phyloP scores from a whole-genome alignment of 2,797 vertebrate species.

The Avahi laniger region DNA sequence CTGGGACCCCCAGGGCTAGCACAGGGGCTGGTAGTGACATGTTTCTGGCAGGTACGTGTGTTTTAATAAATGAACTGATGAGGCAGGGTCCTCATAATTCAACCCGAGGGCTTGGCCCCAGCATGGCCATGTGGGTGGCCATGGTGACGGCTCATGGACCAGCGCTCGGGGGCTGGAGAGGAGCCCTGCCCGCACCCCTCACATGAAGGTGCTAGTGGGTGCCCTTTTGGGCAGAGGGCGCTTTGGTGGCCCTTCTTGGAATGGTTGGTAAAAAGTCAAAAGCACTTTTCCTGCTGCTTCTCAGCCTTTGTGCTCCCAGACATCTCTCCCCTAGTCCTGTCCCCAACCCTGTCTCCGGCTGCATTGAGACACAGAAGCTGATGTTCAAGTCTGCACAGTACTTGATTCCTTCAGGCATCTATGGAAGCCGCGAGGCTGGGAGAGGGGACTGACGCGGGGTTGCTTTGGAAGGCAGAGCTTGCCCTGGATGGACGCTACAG shows the following conservation, averaged over 20 bases:
- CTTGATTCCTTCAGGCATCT: not conserved
- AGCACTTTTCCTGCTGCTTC: not conserved
- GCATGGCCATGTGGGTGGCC: too few species aligned
- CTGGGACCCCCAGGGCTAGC: accelerated
- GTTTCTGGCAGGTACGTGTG: not conserved
- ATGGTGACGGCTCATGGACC: too few species aligned
- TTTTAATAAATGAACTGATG: not conserved
- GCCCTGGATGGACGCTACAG: accelerated
- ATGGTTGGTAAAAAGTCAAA: not conserved
- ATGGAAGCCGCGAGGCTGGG: not conserved
- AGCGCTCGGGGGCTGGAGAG: not conserved
- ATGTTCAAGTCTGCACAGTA: accelerated
- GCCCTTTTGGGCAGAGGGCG: not conserved
- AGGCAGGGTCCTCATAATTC: not conserved
- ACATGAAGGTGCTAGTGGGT: accelerated
- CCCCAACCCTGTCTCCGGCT: not conserved
- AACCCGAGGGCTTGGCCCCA: not conserved
- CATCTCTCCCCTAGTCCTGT: accelerated
- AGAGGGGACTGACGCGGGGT: not conserved
- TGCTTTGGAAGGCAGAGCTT: not conserved
- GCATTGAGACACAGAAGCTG: not conserved
- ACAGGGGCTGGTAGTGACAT: accelerated
- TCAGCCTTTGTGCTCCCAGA: not conserved
- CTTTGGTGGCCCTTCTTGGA: not conserved
- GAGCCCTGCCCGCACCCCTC: accelerated